Conservation (phyloP, 2,113 vertebrate genomes). For the Podarcis cretensis region DNA sequence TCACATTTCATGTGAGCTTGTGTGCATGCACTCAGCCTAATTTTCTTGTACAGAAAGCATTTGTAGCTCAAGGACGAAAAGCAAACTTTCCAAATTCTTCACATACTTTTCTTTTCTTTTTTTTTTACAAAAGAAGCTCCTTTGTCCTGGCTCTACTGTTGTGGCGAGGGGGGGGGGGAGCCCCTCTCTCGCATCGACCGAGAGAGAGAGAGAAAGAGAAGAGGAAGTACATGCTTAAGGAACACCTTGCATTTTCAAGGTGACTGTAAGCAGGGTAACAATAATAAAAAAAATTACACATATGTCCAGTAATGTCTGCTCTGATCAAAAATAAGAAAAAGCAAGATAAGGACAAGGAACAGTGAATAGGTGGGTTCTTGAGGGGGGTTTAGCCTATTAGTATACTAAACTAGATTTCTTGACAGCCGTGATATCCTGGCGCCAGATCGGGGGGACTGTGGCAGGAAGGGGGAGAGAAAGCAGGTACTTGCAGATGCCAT, state of each 20-base stretch:
- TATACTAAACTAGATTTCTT: slow-evolving; percentile 45
- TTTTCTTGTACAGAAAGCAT: slow-evolving; percentile 51
- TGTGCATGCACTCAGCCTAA: slow-evolving; percentile 7
- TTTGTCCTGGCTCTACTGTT: slow-evolving; percentile 54
- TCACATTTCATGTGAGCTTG: slow-evolving; percentile 35
- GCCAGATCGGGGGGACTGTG: background rate
- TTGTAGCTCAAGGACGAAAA: slow-evolving; percentile 47
- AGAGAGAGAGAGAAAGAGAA: slow-evolving; percentile 22
- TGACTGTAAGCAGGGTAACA: background rate
- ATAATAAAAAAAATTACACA: background rate
- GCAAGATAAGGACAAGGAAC: background rate
- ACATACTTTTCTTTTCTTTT: slow-evolving; percentile 55
- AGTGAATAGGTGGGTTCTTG: slow-evolving; percentile 20
- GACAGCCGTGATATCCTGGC: slow-evolving; percentile 37
- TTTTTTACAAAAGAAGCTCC: slow-evolving; percentile 46
- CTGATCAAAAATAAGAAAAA: background rate
- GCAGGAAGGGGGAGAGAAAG: slow-evolving; percentile 51
- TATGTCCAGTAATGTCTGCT: background rate
- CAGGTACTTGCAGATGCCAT: slow-evolving; percentile 41
- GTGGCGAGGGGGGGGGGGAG: slow-evolving; percentile 19
- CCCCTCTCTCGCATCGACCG: background rate
- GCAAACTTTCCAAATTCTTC: slow-evolving; percentile 65
- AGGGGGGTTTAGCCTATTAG: background rate
- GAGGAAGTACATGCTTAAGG: slow-evolving; percentile 25
- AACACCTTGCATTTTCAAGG: slow-evolving; percentile 2